phyloP scores from a whole-genome alignment of 2,113 vertebrate genomes.

The Aphyosemion australe region DNA sequence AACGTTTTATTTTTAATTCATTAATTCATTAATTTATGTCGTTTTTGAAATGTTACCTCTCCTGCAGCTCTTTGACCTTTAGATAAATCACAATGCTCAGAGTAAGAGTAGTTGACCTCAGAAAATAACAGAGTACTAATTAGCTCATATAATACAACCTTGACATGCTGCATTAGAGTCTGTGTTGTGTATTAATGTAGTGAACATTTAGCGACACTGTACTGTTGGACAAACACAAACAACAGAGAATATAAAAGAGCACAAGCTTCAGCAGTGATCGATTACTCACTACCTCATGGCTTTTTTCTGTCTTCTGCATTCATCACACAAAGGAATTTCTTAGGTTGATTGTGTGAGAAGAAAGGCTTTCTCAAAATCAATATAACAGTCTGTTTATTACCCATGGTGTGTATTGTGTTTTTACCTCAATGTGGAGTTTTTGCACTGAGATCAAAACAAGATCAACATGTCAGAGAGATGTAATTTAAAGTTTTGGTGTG shows the following conservation, averaged over 20 bases:
- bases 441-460: slow-evolving; percentile 4
- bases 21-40: no score
- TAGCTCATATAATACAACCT: slow-evolving; percentile 1
- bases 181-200: slow-evolving; percentile 2
- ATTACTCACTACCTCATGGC: background rate
- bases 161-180: slow-evolving; percentile 8
- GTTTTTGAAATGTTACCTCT: slow-evolving; percentile 2
- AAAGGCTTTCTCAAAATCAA: background rate
- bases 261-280: background rate
- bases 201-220: slow-evolving; percentile 13
- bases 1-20: no score
- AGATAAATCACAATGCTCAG: slow-evolving; percentile 8
- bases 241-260: background rate
- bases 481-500: slow-evolving; percentile 41
- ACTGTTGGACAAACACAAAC: background rate
- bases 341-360: background rate
- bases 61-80: slow-evolving; percentile 5
- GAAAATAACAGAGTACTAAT: background rate
- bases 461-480: slow-evolving; percentile 21
- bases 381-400: slow-evolving; percentile 2
- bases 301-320: slow-evolving; percentile 1
- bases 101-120: background rate
- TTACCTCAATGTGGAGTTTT: background rate
- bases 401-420: background rate
- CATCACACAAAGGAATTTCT: background rate